These are phyloP conservation scores for Pocillopora damicornis DNA, from an alignment of 64 coral and sea anemone species.

Conservation along the genomic window DNA sequence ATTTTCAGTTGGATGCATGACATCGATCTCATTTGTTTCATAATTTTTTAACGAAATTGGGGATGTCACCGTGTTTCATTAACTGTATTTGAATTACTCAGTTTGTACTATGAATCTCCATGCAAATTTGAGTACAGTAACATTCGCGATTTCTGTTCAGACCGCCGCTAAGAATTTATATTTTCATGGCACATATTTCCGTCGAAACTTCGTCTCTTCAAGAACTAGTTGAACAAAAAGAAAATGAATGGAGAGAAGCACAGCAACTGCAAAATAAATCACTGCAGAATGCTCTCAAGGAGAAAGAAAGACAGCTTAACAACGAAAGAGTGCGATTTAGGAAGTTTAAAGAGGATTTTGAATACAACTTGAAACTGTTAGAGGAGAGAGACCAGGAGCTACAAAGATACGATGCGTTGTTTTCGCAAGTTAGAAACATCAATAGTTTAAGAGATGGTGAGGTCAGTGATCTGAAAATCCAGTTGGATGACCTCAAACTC, in stretches of 20 bases:
- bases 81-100: neutral
- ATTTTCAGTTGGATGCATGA: neutral
- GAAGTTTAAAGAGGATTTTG: constrained; percentile 95
- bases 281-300: constrained; percentile 62
- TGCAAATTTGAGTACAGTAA: neutral
- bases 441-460: constrained; percentile 62
- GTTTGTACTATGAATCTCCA: constrained; percentile 15
- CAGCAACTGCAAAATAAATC: constrained; percentile 68
- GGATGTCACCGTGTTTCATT: neutral
- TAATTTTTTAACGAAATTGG: neutral
- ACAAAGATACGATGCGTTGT: constrained; percentile 77
- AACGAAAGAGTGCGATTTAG: constrained; percentile 80
- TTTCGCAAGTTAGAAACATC: constrained; percentile 65
- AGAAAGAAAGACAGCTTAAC: constrained; percentile 66
- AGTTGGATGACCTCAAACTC: constrained; percentile 78
- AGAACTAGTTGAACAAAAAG: constrained; percentile 87
- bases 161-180: neutral
- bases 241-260: constrained; percentile 93
- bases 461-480: constrained; percentile 89
- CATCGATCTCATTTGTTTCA: too few relatives aligned
- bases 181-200: neutral
- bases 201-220: constrained; percentile 27
- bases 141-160: neutral
- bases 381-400: constrained; percentile 87
- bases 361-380: constrained; percentile 85